Base-by-base conservation (phyloP, 1,140 invertebrate genomes). In the Ladona fulva region DNA sequence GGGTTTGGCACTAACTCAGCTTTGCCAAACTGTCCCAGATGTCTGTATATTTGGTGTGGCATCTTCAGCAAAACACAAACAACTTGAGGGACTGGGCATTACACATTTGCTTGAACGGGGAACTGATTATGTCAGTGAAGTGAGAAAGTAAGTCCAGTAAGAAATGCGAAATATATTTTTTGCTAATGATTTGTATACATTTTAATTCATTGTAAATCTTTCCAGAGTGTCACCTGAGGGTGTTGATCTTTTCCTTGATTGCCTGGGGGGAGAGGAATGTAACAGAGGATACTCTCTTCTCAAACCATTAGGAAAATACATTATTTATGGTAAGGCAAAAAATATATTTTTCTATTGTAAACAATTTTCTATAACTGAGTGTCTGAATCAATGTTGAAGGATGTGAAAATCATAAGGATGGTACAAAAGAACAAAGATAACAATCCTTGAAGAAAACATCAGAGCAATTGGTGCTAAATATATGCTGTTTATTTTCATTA, bases 221-320 rank as follows among this genome's bases (percentile, higher is more conserved):
- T 83, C 24, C 82, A 93, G 91, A 86, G 85, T 93, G 37, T 88
- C 88, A 7, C 88, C 92, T 11, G 91, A 93, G 80, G 95, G 95
- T 37, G 93, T 97, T 10, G 94, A 96, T 82, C 90, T 96, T 66
- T 92, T 96, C 16, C 85, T 97, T 82, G 95, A 97, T 85, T 95
- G 94, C 83, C 86, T 96, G 73, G 95, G 93, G 83, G 94, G 94
- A 16, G 94, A 96, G 81, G 94, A 97, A 84, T 94, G 93, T 83
- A 93, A 92, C 85, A 90, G 92, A 82, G 94, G 94, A 52, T 94
- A 95, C 82, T 89, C 88, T 52, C 87, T 97, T 24, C 87, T 97
- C 73, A 95, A 95, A 85, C 94, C 95, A 0, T 93, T 96, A 91
- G 95, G 95, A 83, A 92, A 90, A 88, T 96, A 96, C 83, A 90